phyloP scores from a whole-genome alignment of 2,797 vertebrate genomes.

The Hirundo rustica region DNA sequence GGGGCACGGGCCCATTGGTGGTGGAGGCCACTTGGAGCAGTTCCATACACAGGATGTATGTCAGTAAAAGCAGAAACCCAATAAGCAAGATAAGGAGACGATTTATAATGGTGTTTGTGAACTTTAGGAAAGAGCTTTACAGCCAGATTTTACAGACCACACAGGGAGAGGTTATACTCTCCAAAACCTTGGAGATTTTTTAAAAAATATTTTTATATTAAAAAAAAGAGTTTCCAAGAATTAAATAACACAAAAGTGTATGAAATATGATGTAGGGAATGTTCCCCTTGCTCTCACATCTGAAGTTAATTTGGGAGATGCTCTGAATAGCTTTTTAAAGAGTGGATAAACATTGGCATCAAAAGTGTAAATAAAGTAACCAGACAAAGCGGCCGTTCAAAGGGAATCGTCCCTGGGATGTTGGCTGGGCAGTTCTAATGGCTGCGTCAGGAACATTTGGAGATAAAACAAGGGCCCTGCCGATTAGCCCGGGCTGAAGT shows the following conservation, averaged over 20 bases:
- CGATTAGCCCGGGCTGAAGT: not conserved
- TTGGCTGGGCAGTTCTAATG: constrained; percentile 3
- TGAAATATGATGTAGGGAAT: constrained; percentile 69
- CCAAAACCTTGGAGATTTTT: constrained; percentile 62
- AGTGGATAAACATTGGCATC: constrained; percentile 73
- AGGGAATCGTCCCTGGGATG: constrained; percentile 31
- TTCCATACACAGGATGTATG: constrained; percentile 31
- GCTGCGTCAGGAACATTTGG: constrained; percentile 8
- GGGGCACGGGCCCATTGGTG: not conserved
- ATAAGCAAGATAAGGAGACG: constrained; percentile 60
- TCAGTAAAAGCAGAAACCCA: constrained; percentile 58
- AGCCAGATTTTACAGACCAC: constrained; percentile 66
- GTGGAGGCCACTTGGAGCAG: not conserved
- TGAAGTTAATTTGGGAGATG: constrained; percentile 69
- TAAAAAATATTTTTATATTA: constrained; percentile 63
- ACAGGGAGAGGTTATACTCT: constrained; percentile 60
- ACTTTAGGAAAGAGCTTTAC: constrained; percentile 48
- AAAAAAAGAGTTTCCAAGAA: constrained; percentile 62
- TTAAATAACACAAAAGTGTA: constrained; percentile 61
- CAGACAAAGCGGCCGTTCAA: constrained; percentile 63
- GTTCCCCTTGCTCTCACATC: constrained; percentile 62
- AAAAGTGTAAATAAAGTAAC: constrained; percentile 71
- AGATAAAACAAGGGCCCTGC: constrained; percentile 27
- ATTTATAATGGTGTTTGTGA: constrained; percentile 62
- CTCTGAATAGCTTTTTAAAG: constrained; percentile 66